phyloP scores from a whole-genome alignment of 2,797 vertebrate genomes.

The Esox masquinongy region DNA sequence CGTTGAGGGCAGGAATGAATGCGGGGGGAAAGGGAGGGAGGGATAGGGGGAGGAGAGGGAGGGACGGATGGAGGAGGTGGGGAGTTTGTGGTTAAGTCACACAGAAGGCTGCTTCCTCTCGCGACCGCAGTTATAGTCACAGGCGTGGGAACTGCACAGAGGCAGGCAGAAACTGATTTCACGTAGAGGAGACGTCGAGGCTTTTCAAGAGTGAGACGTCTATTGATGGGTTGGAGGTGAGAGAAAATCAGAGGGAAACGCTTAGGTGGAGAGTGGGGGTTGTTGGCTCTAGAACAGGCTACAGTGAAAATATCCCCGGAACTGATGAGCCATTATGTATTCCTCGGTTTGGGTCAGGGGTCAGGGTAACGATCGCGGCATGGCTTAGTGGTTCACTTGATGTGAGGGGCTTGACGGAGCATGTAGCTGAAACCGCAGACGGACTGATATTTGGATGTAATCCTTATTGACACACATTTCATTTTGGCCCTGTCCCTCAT shows the following conservation, averaged over 20 bases:
- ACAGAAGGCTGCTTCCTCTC: constrained; percentile 36
- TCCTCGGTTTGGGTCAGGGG: no score
- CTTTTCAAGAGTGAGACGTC: not conserved
- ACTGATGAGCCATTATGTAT: not conserved
- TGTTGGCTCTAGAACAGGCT: not conserved
- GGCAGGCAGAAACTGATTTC: constrained; percentile 39
- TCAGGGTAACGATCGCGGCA: not conserved
- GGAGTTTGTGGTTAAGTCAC: constrained; percentile 38
- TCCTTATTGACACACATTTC: not conserved
- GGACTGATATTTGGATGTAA: not conserved
- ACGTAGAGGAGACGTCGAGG: not conserved
- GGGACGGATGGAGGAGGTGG: constrained; percentile 8
- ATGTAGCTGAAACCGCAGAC: not conserved
- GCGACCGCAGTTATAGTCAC: constrained; percentile 46
- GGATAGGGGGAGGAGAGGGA: no score
- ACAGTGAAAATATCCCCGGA: not conserved
- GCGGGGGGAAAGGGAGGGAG: no score
- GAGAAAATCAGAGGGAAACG: not conserved
- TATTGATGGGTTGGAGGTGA: not conserved
- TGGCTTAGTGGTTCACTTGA: no score
- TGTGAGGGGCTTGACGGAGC: not conserved
- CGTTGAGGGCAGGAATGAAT: constrained; percentile 17
- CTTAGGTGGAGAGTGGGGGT: not conserved
- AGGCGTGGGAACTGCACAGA: constrained; percentile 27
- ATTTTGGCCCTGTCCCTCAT: not conserved